Base-by-base conservation (phyloP, 2,797 vertebrate genomes). In the Periophthalmus magnuspinnatus region DNA sequence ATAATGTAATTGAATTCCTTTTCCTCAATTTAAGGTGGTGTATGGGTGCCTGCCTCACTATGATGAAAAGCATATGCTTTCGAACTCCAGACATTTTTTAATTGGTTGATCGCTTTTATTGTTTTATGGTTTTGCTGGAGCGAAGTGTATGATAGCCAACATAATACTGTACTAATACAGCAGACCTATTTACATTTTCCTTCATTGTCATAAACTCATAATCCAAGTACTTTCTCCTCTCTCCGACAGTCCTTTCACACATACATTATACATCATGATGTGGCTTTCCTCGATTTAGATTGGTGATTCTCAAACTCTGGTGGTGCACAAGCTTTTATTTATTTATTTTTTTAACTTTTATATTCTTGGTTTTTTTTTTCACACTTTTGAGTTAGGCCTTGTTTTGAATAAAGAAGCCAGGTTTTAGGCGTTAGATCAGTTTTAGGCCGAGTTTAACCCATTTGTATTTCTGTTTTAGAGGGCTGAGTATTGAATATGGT, bases 31-130 rank as follows among this genome's bases (percentile, higher is more conserved):
- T 41, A 13, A 13, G 13, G 11, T 41, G 9, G 3, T 41, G 2
- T 38, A 14, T 48, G 32, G 8, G 45, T 14, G 5, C 3, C 14
- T 28, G 11, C 22, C 60, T 22, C 34, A 21, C 4, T 47, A 5
- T 19, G 62, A 32, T 48, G 5, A 17, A 28, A 50, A n/a, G n/a
- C 19, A 21, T 9, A 28, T 56, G 22, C 10, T 45, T 45, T 14
- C 4, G 2, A 58, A 28, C 28, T 58, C 28, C 16, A 58, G 24
- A 33, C 6, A 28, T 24, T 68, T 71, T 67, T 67, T n/a, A 59
- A 67, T 73, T 72, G 57, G 62, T 61, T 9, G 45, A 75, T 70
- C 33, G 0, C 11, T 71, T 88, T 86, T 84, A 81, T 87, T 84
- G 19, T 62, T 78, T 74, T 6, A 60, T 60, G 82, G 74, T 78